These are phyloP conservation scores for Myrmecobius fasciatus DNA, from an alignment of 2,113 vertebrate species.

Conservation along the genomic window DNA sequence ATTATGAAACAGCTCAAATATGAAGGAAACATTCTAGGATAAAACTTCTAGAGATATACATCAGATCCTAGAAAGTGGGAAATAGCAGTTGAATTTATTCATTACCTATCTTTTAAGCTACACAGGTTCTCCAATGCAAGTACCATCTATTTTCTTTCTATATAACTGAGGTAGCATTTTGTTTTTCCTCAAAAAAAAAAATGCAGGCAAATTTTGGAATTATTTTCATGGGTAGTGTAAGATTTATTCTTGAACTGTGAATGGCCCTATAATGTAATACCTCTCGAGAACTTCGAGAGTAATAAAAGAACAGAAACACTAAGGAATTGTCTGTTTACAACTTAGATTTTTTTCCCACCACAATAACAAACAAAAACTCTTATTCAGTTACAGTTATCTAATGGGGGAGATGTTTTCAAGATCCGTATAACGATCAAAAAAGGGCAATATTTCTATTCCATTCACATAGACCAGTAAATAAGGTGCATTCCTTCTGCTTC, in stretches of 20 bases:
- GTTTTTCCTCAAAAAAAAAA: not conserved
- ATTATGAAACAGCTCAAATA: conserved; percentile 25
- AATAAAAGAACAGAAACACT: conserved; percentile 45
- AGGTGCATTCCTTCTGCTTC: conserved; percentile 78
- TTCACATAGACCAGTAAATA: conserved; percentile 80
- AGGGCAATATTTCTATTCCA: conserved; percentile 66
- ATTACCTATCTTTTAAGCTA: not conserved
- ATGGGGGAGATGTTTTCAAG: conserved; percentile 22
- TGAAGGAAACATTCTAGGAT: not conserved
- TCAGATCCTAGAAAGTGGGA: conserved; percentile 38
- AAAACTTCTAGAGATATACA: conserved; percentile 46
- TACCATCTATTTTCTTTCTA: conserved; percentile 40
- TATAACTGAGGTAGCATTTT: conserved; percentile 26
- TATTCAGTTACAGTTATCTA: conserved; percentile 30
- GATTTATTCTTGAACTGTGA: conserved; percentile 35
- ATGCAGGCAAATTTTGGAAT: conserved; percentile 46
- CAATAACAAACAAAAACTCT: not conserved
- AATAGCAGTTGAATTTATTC: conserved; percentile 27
- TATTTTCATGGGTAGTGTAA: conserved; percentile 19
- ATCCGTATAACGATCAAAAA: not conserved
- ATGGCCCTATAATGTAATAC: conserved; percentile 21
- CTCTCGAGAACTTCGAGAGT: conserved; percentile 42
- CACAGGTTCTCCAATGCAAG: not conserved
- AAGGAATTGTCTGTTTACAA: conserved; percentile 19
- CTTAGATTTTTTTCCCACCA: not conserved